These are phyloP conservation scores for Venustaconcha ellipsiformis DNA, from an alignment of 1,140 invertebrate species.

Conservation along the genomic window DNA sequence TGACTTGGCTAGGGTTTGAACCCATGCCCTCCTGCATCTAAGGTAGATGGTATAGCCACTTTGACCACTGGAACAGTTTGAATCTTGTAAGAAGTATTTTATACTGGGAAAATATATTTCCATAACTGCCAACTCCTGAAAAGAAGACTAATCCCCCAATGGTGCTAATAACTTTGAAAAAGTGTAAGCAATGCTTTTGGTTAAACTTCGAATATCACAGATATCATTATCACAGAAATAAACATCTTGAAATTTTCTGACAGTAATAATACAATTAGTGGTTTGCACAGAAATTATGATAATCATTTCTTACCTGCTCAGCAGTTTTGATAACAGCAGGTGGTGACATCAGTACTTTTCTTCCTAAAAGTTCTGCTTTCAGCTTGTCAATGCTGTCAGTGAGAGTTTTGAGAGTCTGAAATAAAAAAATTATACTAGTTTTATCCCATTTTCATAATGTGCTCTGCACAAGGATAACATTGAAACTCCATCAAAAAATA, in stretches of 20 bases:
- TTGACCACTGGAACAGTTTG: too few species aligned
- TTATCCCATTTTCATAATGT: not conserved
- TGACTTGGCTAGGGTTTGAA: too few species aligned
- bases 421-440: constrained; percentile 3
- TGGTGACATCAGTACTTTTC: not conserved
- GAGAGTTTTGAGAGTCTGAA: constrained; percentile 79
- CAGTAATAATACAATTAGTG: too few species aligned
- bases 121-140: too few species aligned
- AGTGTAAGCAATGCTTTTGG: not conserved
- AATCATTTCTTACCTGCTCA: constrained; percentile 29
- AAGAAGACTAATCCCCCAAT: not conserved
- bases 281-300: not conserved
- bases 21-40: too few species aligned
- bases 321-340: constrained; percentile 34
- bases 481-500: too few species aligned
- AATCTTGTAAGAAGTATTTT: too few species aligned
- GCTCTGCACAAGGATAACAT: too few species aligned
- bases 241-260: not conserved
- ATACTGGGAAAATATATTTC: too few species aligned
- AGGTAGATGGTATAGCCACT: too few species aligned
- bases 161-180: not conserved
- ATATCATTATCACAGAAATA: not conserved
- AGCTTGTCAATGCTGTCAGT: constrained; percentile 83
- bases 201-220: not conserved
- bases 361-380: constrained; percentile 74